Evolutionary conservation across 1,140 invertebrate genomes (phyloP), one percentile per base, ranked within the genome.

Genomic region (Steinernema feltiae): DNA sequence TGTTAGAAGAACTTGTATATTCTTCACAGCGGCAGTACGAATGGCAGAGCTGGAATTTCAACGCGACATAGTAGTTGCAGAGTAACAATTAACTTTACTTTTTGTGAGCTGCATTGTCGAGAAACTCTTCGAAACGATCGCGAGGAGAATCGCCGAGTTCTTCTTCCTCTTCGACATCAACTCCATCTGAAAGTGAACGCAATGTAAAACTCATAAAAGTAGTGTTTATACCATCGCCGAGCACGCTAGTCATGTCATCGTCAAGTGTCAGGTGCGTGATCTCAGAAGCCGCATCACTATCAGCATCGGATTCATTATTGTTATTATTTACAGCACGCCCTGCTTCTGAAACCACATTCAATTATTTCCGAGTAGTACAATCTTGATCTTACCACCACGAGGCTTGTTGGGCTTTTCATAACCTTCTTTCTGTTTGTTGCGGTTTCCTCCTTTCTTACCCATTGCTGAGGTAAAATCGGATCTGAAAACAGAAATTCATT

Each of bases 1-100:
- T 7, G 15, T 63, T 21, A 63, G 24, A 63, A 63, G 53, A 63
- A 63, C 15, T 27, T 63, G 53, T 15, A 63, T 63, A 27, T 63
- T 63, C 53, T 63, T 63, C 2, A 63, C 53, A 63, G 53, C 53
- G 53, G 53, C 53, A 63, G 53, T 63, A 21, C 53, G 53, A 27
- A 63, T 63, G 53, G 53, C 53, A 63, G 53, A 21, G 24, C 53
- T 63, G 24, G 24, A 17, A 41, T 41, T 7, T 41, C 3, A 27
- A 63, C 2, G 41, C n/a, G 53, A 63, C 53, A 27, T 21, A 27
- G 7, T 63, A 63, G 24, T 27, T 27, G 7, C 53, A 27, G 24
- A 63, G 24, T 15, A 3, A 63, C 7, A 3, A 17, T 27, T 3
- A 63, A 63, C 12, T 63, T 17, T 63, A 63, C 53, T 63, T 63